Evolutionary conservation across 2,888 invertebrate genomes (phyloP), one percentile per base, ranked within the genome.

Genomic region (Automeris io): DNA sequence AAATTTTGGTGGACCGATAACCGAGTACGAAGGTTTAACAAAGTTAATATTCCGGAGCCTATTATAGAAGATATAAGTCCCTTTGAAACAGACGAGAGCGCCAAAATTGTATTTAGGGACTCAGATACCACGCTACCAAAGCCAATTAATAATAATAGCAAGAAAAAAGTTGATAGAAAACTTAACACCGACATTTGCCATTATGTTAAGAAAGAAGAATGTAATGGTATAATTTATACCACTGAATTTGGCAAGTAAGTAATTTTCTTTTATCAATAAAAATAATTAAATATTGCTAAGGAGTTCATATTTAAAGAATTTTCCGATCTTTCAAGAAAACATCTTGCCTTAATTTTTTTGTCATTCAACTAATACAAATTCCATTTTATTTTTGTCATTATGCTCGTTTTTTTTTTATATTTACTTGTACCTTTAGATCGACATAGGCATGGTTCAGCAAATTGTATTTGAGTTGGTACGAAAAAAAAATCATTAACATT

Each of bases 1-100:
- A 73, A 77, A 47, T 85, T 85, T 53, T 80, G 82, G 85, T 82
- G 83, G 83, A 43, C 82, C 9, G 70, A 79, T 40, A 57, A 72
- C 21, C 71, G 79, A 46, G 44, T 81, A 18, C 52, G 69, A 8
- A 56, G 62, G 29, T 43, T 71, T 5, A 59, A 65, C 26, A 59
- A 62, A 3, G 49, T 57, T 3, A 54, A 55, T 35, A 63, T 73
- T 1, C 50, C 65, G 1, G 51, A 55, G 3, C 77, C 77, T 0
- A 55, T 51, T 43, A 70, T 75, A 43, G 83, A 83, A 40, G 60
- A 70, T 23, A 46, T 75, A 18, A 64, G 58, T 42, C 71, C 72
- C 39, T 71, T 70, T 13, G 81, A 78, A 40, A 80, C 61, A 2
- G 80, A 85, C 42, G 81, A 79, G 49, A 78, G 61, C 46, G 70